These are phyloP conservation scores for Cheirogaleus medius DNA, from an alignment of 2,113 vertebrate genomes.

Conservation along the genomic window DNA sequence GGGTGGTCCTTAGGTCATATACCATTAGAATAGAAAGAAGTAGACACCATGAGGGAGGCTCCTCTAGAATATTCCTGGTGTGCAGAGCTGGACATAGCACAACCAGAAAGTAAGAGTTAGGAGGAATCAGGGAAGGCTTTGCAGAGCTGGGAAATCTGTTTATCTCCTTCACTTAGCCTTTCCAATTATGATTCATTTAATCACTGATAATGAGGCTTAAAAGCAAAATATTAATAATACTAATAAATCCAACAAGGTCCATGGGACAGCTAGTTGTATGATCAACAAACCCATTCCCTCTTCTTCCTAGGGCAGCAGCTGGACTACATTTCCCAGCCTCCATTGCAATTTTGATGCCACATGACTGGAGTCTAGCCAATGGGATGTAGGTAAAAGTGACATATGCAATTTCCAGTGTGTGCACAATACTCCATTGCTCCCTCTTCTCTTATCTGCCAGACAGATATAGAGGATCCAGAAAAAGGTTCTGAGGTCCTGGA, in stretches of 20 bases:
- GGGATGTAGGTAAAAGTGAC: too few relatives aligned
- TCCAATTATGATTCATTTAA: background rate
- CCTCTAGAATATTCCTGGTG: background rate
- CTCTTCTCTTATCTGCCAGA: background rate
- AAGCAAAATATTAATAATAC: background rate
- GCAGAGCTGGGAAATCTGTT: background rate
- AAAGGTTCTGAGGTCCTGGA: background rate
- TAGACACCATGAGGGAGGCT: background rate
- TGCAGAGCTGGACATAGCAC: background rate
- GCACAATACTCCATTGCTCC: background rate
- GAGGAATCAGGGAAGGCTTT: background rate
- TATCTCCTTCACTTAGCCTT: background rate
- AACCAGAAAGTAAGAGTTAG: background rate
- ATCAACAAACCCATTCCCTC: background rate
- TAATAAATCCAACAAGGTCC: background rate
- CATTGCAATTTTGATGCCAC: background rate
- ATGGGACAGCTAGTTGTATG: background rate
- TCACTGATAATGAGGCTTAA: background rate
- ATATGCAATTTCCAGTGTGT: background rate
- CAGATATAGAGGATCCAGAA: background rate
- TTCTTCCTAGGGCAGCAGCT: background rate
- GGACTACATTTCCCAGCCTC: background rate
- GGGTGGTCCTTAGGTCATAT: background rate
- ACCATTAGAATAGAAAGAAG: background rate
- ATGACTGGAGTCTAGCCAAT: background rate